phyloP scores from a whole-genome alignment of 2,888 invertebrate genomes.

The Caenorhabditis angaria region DNA sequence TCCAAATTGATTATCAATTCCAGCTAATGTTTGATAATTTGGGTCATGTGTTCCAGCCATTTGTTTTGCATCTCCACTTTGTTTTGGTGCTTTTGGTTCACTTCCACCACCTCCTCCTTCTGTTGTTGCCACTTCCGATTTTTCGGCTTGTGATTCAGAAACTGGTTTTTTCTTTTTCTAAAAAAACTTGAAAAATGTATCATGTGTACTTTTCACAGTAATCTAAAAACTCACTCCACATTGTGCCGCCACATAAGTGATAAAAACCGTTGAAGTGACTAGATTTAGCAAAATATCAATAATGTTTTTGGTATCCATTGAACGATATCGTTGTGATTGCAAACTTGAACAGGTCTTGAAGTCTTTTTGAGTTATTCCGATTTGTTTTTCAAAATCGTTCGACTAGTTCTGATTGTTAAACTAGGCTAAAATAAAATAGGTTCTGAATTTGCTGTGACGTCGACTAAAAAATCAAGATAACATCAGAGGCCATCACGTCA shows the following conservation, averaged over 20 bases:
- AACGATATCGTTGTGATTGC: not conserved
- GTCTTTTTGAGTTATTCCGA: no score
- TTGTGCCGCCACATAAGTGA: not conserved
- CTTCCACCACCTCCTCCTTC: not conserved
- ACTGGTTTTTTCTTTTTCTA: not conserved
- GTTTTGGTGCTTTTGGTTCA: not conserved
- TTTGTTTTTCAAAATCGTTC: no score
- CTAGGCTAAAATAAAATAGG: no score
- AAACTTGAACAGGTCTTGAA: conserved; percentile 1
- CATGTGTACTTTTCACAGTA: not conserved
- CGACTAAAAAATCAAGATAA: no score
- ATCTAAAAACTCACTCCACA: not conserved
- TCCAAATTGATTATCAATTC: conserved; percentile 13
- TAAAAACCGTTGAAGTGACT: conserved; percentile 10
- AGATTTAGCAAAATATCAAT: conserved; percentile 27
- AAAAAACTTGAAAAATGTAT: no score
- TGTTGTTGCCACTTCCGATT: no score
- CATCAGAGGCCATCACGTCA: no score
- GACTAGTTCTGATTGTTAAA: no score
- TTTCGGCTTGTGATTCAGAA: not conserved
- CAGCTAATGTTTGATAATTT: conserved; percentile 31
- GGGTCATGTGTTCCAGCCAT: conserved; percentile 22
- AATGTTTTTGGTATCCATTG: conserved; percentile 35
- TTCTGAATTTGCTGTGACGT: no score
- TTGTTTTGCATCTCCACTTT: not conserved